Evolutionary conservation across 2,797 vertebrate species (phyloP), one percentile per base, ranked within the genome.

Genomic region (Rhynchonycteris naso): DNA sequence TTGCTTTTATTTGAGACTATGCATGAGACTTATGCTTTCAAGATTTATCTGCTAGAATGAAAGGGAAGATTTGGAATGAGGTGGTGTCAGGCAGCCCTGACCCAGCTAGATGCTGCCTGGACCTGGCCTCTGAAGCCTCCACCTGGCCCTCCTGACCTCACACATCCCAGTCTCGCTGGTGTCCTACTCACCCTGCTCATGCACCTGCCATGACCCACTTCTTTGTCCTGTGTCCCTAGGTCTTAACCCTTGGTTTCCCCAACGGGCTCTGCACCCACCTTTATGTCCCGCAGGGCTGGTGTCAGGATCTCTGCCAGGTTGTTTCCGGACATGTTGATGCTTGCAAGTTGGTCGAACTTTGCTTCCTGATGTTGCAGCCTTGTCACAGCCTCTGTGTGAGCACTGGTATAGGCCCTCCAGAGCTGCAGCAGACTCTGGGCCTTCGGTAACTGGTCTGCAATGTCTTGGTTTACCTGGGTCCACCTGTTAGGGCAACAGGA

Each of bases 401-500:
- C 90, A 2, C n/a, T 33, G 80, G 87, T 52, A 3, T 98, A 98
- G 0, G 94, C 93, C 82, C 98, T 98, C 99, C 99, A 99, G 7
- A 98, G 95, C 87, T 97, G 98, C 76, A 99, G 97, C 90, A 98
- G 65, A 3, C 52, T 82, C n/a, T 95, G 97, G 0, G 98, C 98
- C 92, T 95, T 96, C 88, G 95, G 97, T 28, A 99, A 92, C 66
- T 97, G 97, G 78, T 98, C 98, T 8, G 95, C 54, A 26, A 99
- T 61, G 8, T 97, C 97, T 88, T 97, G 97, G 33, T 97, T 98
- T 22, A 98, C 97, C 5, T 71, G 95, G 5, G 97, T 96, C 99
- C 99, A 99, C 88, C 99, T 99, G 98, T 33, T 63, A 96, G 95
- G 69, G 74, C 2, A 91, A 95, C 35, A 76, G 43, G 59, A 47